A percentile compares a stretch with the other conserved stretches of the same genome.
Conservation (phyloP, 2,113 vertebrate genomes). For the Aix galericulata region DNA sequence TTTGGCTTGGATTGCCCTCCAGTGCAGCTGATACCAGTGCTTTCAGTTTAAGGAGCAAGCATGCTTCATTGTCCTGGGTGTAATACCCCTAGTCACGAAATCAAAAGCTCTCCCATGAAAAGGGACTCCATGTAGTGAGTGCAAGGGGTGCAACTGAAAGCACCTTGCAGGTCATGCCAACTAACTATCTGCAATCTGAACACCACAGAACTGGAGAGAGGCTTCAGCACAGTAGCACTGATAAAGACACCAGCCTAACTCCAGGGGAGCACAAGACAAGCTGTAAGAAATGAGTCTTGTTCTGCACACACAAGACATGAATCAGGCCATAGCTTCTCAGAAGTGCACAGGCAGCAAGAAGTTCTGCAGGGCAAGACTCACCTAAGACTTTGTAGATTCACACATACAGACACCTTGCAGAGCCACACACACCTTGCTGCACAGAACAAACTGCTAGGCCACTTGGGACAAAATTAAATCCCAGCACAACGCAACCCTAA, state of each 20-base stretch:
- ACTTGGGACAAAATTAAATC: not conserved
- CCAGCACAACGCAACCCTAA: not conserved
- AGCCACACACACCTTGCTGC: not conserved
- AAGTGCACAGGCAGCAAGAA: not conserved
- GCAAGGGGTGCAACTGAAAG: not conserved
- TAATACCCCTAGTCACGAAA: not conserved
- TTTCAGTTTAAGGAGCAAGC: not conserved
- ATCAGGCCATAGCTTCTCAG: not conserved
- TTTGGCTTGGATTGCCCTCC: not conserved
- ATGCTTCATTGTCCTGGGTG: accelerated
- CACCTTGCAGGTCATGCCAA: not conserved
- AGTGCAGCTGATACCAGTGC: not conserved
- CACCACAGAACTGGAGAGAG: not conserved
- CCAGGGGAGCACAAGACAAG: accelerated
- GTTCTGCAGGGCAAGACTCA: not conserved
- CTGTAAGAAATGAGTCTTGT: not conserved
- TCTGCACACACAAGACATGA: not conserved
- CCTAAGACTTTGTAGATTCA: not conserved
- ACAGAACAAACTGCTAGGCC: not conserved
- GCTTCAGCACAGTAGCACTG: not conserved
- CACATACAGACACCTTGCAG: not conserved
- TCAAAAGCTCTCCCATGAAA: not conserved
- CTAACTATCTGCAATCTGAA: not conserved
- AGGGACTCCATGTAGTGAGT: accelerated
- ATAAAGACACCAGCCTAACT: not conserved